These are phyloP conservation scores for Sialis fuliginosa DNA, from an alignment of 2,888 invertebrate genomes.

Conservation along the genomic window DNA sequence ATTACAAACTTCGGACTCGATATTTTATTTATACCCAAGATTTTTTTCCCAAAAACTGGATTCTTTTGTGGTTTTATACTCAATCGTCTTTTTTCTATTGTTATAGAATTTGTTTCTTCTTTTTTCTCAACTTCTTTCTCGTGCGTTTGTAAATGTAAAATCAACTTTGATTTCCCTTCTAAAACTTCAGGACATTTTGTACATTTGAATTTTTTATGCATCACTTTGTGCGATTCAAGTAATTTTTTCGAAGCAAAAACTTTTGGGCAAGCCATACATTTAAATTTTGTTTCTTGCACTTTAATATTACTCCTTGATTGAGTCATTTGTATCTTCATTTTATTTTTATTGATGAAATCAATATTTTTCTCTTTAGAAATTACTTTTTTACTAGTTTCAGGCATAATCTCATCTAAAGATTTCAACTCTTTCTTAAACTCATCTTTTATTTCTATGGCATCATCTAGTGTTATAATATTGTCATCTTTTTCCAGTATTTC, in stretches of 20 bases:
- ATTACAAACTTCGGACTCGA: too few species aligned
- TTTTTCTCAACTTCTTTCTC: background rate
- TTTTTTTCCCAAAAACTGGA: too few species aligned
- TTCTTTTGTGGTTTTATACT: too few species aligned
- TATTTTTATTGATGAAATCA: conserved; percentile 4
- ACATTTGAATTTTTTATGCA: background rate
- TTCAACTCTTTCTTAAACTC: background rate
- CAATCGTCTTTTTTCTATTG: background rate
- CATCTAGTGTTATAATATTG: background rate
- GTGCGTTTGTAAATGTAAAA: background rate
- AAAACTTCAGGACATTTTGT: conserved; percentile 2
- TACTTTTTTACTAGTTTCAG: background rate
- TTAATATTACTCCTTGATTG: background rate
- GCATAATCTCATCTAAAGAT: background rate
- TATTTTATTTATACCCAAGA: too few species aligned
- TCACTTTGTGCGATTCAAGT: background rate
- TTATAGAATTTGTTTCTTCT: background rate
- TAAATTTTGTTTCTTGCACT: background rate
- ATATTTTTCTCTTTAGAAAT: conserved; percentile 13
- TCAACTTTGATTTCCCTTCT: background rate
- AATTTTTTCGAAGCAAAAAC: background rate
- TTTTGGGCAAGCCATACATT: background rate
- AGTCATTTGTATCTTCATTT: background rate
- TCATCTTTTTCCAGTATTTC: background rate
- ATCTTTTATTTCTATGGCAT: too few species aligned